phyloP scores from a whole-genome alignment of 1,140 invertebrate genomes.

The Drosophila athabasca region DNA sequence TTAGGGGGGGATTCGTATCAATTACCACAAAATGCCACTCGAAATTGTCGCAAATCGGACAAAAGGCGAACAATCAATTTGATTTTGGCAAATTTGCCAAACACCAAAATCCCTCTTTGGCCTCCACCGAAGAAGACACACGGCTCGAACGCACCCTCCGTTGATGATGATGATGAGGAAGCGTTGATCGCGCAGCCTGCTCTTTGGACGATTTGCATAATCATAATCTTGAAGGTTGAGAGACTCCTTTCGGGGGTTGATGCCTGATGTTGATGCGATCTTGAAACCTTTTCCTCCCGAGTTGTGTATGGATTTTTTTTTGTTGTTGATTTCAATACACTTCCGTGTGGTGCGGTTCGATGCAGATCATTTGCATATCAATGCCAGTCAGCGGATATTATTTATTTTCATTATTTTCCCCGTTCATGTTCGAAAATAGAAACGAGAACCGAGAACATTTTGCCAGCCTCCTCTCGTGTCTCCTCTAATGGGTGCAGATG shows the following conservation, averaged over 20 bases:
- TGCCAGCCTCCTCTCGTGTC: conserved; percentile 16
- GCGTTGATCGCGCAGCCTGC: not conserved
- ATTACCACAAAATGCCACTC: conserved; percentile 62
- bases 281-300: conserved; percentile 8
- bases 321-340: conserved; percentile 49
- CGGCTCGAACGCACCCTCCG: conserved; percentile 21
- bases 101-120: conserved; percentile 11
- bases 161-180: conserved; percentile 7
- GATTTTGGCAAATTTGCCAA: conserved; percentile 62
- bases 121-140: not conserved
- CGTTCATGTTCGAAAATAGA: not conserved
- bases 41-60: conserved; percentile 49
- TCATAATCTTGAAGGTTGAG: conserved; percentile 42
- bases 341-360: conserved; percentile 33
- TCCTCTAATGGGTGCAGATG: conserved; percentile 48
- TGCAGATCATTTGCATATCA: conserved; percentile 54
- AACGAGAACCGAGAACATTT: conserved; percentile 18
- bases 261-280: conserved; percentile 43
- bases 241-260: conserved; percentile 32
- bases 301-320: not conserved
- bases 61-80: conserved; percentile 52
- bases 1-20: conserved; percentile 32
- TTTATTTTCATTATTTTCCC: conserved; percentile 52
- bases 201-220: conserved; percentile 39
- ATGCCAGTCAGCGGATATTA: conserved; percentile 53